These are phyloP conservation scores for Drosophila dives DNA, from an alignment of 2,888 invertebrate species.

Conservation along the genomic window DNA sequence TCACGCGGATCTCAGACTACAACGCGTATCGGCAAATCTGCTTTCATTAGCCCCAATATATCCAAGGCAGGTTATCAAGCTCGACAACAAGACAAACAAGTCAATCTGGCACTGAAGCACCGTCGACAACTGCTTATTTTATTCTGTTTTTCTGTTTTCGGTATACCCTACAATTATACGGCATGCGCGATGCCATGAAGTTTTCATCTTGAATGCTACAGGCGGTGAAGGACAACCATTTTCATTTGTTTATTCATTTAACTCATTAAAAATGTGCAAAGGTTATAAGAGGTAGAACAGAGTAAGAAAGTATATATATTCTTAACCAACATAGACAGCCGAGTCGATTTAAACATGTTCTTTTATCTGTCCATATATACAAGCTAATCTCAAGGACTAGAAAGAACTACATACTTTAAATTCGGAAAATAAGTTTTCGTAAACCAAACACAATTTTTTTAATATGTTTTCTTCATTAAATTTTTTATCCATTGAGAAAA, in stretches of 20 bases:
- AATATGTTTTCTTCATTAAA: too few relatives aligned
- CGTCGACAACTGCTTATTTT: slow-evolving; percentile 23
- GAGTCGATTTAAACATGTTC: background rate
- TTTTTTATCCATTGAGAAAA: too few relatives aligned
- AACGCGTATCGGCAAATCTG: slow-evolving; percentile 24
- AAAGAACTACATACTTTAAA: background rate
- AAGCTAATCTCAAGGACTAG: background rate
- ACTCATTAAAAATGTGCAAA: background rate
- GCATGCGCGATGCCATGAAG: background rate
- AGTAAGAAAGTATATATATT: background rate
- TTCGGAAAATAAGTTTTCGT: background rate
- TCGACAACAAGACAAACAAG: slow-evolving; percentile 13
- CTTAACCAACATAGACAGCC: background rate
- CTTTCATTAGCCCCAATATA: slow-evolving; percentile 52
- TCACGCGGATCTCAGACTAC: slow-evolving; percentile 43
- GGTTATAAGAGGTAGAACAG: background rate
- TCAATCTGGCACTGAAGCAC: slow-evolving; percentile 18
- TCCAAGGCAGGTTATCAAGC: slow-evolving; percentile 29
- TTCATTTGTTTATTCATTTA: background rate
- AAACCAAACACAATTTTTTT: too few relatives aligned
- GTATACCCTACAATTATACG: slow-evolving; percentile 1
- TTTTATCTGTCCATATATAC: background rate
- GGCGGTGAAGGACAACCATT: background rate
- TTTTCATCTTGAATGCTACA: background rate
- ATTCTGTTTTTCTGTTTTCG: background rate